Conservation (phyloP, 2,797 vertebrate species). For the Xerus rutilus region DNA sequence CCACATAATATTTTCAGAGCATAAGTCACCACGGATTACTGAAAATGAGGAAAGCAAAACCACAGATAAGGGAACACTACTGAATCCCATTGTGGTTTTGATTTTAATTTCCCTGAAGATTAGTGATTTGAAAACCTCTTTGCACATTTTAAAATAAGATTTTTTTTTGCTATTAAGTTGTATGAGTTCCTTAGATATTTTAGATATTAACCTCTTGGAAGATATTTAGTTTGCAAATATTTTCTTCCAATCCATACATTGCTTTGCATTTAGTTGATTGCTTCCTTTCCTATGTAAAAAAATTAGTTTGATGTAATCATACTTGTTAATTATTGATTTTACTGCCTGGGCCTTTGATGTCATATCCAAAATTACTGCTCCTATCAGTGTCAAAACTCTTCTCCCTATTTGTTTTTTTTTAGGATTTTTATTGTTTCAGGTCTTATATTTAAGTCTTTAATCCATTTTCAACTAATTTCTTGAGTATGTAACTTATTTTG, state of each 20-base stretch:
- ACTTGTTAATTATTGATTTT: neutral
- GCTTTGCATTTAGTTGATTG: neutral
- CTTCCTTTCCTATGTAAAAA: neutral
- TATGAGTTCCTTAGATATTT: neutral
- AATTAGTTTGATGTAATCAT: neutral
- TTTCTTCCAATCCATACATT: neutral
- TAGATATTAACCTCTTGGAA: neutral
- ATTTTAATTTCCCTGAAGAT: neutral
- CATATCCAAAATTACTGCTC: neutral
- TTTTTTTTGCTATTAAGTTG: neutral
- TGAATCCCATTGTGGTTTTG: neutral
- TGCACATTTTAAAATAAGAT: neutral
- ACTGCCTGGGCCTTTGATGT: neutral
- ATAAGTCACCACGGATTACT: neutral
- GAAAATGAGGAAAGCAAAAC: neutral
- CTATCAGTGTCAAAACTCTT: neutral
- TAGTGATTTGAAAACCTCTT: neutral
- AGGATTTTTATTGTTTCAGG: neutral
- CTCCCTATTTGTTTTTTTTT: neutral
- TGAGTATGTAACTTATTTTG: neutral
- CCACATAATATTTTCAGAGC: neutral
- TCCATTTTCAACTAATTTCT: neutral
- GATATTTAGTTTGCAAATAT: neutral
- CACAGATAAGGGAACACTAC: neutral
- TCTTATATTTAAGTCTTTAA: neutral